Evolutionary conservation across 2,113 vertebrate genomes (phyloP).

Genomic region (Albula glossodonta): DNA sequence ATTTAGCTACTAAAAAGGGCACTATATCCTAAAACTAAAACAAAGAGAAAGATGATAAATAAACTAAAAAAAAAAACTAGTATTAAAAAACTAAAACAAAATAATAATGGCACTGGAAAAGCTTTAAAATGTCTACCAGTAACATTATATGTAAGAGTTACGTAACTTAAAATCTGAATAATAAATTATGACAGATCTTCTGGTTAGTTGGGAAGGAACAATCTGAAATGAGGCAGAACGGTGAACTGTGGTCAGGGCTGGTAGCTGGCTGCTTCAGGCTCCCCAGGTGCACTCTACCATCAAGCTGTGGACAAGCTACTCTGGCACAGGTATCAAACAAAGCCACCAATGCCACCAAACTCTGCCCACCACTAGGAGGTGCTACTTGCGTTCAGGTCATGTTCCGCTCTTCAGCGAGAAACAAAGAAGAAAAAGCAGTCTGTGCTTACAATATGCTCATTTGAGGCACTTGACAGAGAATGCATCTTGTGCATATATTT

Average conservation of each 20-base stretch:
- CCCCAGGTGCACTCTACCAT: constrained; percentile 65
- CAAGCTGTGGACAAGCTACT: constrained; percentile 70
- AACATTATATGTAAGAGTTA: background rate
- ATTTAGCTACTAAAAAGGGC: constrained; percentile 8
- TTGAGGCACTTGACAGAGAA: constrained; percentile 7
- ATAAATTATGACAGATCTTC: background rate
- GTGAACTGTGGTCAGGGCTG: constrained; percentile 26
- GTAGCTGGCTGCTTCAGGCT: constrained; percentile 57
- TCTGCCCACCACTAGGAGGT: constrained; percentile 6
- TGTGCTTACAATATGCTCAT: constrained; percentile 10
- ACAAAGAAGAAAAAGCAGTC: constrained; percentile 4
- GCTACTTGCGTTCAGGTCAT: too few relatives aligned
- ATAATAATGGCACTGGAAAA: background rate
- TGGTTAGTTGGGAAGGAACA: constrained; percentile 8
- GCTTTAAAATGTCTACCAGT: background rate
- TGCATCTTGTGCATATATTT: constrained; percentile 10
- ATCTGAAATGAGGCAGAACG: background rate
- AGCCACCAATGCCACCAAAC: constrained; percentile 27
- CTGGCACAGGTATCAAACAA: constrained; percentile 54
- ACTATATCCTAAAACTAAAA: too few relatives aligned
- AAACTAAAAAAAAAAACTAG: background rate
- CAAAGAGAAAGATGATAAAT: too few relatives aligned
- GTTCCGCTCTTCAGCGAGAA: background rate
- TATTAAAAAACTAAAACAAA: background rate
- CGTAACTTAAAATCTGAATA: constrained; percentile 5